Evolutionary conservation across 2,888 invertebrate species (phyloP), one percentile per base, ranked within the genome.

Genomic region (Ophion ellenae): DNA sequence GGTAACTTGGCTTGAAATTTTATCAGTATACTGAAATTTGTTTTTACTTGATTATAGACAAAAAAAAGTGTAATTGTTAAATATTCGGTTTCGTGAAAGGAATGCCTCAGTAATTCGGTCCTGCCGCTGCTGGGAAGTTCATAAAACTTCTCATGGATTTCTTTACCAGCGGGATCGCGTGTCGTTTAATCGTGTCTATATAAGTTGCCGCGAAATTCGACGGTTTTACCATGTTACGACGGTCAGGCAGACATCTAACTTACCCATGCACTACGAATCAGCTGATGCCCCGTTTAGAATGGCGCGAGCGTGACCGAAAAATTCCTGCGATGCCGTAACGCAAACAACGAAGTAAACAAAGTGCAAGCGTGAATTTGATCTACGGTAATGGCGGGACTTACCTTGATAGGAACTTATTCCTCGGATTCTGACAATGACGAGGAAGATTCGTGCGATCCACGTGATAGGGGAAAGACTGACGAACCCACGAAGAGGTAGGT

Each of bases 351-450:
- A 53, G 5, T 53, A 53, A 53, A 53, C 53, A 14, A 53, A 53
- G 53, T 53, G 53, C 14, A 53, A 53, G 5, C 17, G 53, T 53
- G 14, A 17, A 53, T 14, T 14, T 53, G 5, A 53, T 14, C 53
- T 17, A 53, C 14, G 5, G 2, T 17, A 53, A 92, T 93, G 93
- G 87, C 92, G 20, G 92, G 91, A 10, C 90, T 93, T 47, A 88
- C 87, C 81, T 90, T 92, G 63, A 90, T 93, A 84, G 88, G 90
- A 86, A 90, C 89, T 45, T 93, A 93, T 86, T 88, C 88, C 5
- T 93, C 93, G 45, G 91, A 91, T 66, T 90, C 92, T 4, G 93
- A 92, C 24, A 90, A 90, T 47, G 90, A 91, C 4, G 86, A 90
- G 70, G 87, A 78, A 9, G 84, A 75, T 32, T 45, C 86, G 7